Conservation (phyloP, 2,797 vertebrate genomes). For the Enteromius treurensis region DNA sequence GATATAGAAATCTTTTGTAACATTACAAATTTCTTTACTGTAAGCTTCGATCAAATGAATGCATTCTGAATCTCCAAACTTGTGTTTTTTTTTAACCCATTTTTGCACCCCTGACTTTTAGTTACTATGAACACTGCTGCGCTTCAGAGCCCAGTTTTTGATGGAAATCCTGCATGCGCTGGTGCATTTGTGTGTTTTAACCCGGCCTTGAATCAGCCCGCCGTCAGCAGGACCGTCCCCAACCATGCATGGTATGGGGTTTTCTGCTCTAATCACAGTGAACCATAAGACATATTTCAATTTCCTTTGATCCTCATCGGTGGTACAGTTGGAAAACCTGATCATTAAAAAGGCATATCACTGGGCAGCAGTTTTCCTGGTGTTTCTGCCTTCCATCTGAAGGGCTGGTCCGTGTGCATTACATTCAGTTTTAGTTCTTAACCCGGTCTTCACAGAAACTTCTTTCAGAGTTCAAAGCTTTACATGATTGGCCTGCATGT, state of each 20-base stretch:
- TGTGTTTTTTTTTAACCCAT: neutral
- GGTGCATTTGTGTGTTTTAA: slow-evolving; percentile 16
- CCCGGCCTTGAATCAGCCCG: slow-evolving; percentile 28
- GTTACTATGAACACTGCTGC: neutral
- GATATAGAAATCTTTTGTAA: neutral
- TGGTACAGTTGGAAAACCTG: slow-evolving; percentile 30
- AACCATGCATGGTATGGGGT: slow-evolving; percentile 3
- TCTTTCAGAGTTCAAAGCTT: slow-evolving; percentile 42
- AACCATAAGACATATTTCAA: slow-evolving; percentile 41
- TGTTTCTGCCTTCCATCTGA: slow-evolving; percentile 30
- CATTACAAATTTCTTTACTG: neutral
- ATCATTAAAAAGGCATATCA: slow-evolving; percentile 40
- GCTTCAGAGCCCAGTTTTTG: neutral
- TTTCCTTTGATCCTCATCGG: slow-evolving; percentile 47
- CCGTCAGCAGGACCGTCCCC: slow-evolving; percentile 21
- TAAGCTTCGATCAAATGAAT: neutral
- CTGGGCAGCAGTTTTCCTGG: slow-evolving; percentile 12
- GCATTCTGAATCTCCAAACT: neutral
- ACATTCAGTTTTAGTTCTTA: slow-evolving; percentile 11
- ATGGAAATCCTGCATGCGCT: slow-evolving; percentile 1
- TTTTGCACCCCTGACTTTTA: slow-evolving; percentile 1
- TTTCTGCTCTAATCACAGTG: slow-evolving; percentile 14
- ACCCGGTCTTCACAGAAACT: slow-evolving; percentile 32
- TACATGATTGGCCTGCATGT: slow-evolving; percentile 28
- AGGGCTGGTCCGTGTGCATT: neutral